These are phyloP conservation scores for Drosophila cracens DNA, from an alignment of 2,888 invertebrate genomes.

Conservation along the genomic window DNA sequence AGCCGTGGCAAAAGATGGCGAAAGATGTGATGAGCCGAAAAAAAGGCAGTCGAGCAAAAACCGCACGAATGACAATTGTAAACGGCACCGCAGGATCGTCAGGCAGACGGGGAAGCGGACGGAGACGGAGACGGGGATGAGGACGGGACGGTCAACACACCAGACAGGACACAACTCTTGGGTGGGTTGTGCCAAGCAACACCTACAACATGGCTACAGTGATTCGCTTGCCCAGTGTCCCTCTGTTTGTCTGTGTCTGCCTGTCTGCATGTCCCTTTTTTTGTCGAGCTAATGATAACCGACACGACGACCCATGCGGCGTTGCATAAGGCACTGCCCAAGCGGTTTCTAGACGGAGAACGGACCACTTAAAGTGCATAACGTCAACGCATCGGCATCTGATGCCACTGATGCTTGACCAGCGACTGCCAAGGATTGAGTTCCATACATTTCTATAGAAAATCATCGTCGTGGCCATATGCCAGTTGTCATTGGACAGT, in stretches of 20 bases:
- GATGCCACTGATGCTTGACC: conserved; percentile 67
- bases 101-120: not conserved
- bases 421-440: conserved; percentile 38
- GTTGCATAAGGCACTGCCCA: conserved; percentile 66
- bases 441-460: conserved; percentile 63
- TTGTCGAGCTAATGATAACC: conserved; percentile 30
- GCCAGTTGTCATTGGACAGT: conserved; percentile 56
- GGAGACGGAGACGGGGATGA: not conserved
- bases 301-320: conserved; percentile 64
- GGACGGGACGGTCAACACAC: conserved; percentile 23
- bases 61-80: conserved; percentile 73
- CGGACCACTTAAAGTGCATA: conserved; percentile 63
- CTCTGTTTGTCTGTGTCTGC: conserved; percentile 14
- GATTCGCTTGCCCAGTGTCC: conserved; percentile 40
- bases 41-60: conserved; percentile 52
- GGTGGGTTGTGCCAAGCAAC: conserved; percentile 69
- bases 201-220: conserved; percentile 59
- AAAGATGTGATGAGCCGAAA: conserved; percentile 33
- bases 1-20: conserved; percentile 32
- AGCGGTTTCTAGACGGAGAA: conserved; percentile 12
- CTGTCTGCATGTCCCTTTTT: conserved; percentile 19
- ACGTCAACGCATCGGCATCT: conserved; percentile 28
- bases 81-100: conserved; percentile 59
- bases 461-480: conserved; percentile 55
- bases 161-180: conserved; percentile 37